Evolutionary conservation across 2,113 vertebrate genomes (phyloP).

Genomic region (Laterallus jamaicensis): DNA sequence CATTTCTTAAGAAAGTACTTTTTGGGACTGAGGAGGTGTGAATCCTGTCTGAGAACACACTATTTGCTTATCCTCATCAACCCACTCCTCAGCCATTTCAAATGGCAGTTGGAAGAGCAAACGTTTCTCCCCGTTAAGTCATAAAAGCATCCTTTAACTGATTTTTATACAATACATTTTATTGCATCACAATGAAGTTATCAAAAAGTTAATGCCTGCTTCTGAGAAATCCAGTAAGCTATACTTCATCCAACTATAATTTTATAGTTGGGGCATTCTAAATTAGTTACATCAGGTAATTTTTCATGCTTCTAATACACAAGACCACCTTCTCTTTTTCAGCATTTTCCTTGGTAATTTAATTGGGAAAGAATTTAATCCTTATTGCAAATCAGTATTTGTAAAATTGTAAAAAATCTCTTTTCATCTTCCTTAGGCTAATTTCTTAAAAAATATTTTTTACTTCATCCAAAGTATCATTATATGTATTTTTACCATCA

Average conservation of each 20-base stretch:
- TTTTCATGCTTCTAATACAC: background rate
- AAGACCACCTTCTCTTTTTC: background rate
- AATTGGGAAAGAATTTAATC: background rate
- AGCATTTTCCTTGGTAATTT: background rate
- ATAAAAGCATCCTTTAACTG: background rate
- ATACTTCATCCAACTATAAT: background rate
- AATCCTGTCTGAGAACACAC: slow-evolving; percentile 50
- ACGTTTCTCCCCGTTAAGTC: background rate
- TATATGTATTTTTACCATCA: background rate
- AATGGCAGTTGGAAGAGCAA: background rate
- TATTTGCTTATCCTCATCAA: slow-evolving; percentile 41
- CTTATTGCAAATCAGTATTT: background rate
- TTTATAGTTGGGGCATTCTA: background rate
- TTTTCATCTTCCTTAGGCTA: background rate
- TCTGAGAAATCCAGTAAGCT: background rate
- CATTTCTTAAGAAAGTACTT: slow-evolving; percentile 30
- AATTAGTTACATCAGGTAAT: background rate
- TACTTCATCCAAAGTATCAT: background rate
- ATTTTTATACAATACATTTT: background rate
- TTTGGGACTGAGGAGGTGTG: background rate
- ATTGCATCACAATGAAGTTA: background rate
- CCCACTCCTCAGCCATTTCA: slow-evolving; percentile 19
- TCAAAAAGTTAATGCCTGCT: background rate
- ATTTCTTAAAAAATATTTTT: background rate
- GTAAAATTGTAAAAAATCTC: background rate